phyloP scores from a whole-genome alignment of 2,797 vertebrate genomes.

The Mastacembelus armatus region DNA sequence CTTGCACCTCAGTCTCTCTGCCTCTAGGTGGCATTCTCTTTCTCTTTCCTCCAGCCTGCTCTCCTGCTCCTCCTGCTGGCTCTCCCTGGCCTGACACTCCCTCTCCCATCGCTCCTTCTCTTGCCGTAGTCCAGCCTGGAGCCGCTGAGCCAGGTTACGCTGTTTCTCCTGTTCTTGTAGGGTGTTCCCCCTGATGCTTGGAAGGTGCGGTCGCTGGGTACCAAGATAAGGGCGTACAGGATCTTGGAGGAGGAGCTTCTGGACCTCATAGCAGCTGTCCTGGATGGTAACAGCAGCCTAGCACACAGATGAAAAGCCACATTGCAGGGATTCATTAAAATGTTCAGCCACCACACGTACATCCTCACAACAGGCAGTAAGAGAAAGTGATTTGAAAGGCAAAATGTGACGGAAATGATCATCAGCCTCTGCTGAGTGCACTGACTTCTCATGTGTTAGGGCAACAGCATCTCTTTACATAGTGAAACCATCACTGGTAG shows the following conservation, averaged over 20 bases:
- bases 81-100: conserved; percentile 85
- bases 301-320: background rate
- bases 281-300: conserved; percentile 91
- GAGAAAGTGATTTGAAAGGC: conserved; percentile 53
- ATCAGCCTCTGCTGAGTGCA: conserved; percentile 1
- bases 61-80: conserved; percentile 85
- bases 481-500: background rate
- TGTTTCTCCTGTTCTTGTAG: conserved; percentile 89
- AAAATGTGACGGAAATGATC: conserved; percentile 40
- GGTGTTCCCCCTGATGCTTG: conserved; percentile 67
- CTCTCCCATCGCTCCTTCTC: conserved; percentile 90
- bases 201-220: conserved; percentile 41
- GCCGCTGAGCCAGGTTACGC: conserved; percentile 81
- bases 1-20: conserved; percentile 81
- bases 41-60: conserved; percentile 83
- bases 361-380: background rate
- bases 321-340: conserved; percentile 7
- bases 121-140: conserved; percentile 83
- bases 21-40: conserved; percentile 81
- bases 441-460: background rate
- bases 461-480: background rate
- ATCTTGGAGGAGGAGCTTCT: conserved; percentile 85
- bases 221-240: conserved; percentile 73
- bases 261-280: conserved; percentile 90
- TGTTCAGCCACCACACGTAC: conserved; percentile 13